Evolutionary conservation across 2,797 vertebrate genomes (phyloP), one percentile per base, ranked within the genome.

Genomic region (Psittacula derbiana): DNA sequence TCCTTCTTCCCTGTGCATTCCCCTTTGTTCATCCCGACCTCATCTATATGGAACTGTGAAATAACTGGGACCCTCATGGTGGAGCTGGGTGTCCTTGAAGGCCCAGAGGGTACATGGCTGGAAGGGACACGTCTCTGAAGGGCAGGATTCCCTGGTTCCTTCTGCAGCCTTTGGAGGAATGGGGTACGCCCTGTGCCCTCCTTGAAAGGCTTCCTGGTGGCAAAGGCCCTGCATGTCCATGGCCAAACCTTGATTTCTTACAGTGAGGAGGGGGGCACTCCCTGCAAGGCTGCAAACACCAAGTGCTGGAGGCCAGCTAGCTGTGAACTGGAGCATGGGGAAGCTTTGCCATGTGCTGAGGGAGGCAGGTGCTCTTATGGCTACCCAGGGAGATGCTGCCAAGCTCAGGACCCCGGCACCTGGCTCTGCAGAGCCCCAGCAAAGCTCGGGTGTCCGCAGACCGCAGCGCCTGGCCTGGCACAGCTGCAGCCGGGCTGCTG

Each of bases 401-500:
- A 43, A 81, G 41, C 75, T 65, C 46, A 36, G 79, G 84, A 93
- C 86, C 75, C 69, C 2, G 0, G 69, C 5, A 24, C 53, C 62
- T 1, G 15, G 75, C 41, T 58, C 76, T 80, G 60, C 44, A 64
- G 46, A 85, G 44, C 28, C 72, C 46, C 61, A 93, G 90, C 79
- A 84, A 69, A 85, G 38, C 72, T 28, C 6, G 0, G 0, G 44
- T 65, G 49, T 89, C 89, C 16, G 0, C 92, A 94, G 85, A 90
- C 85, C 16, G 0, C 85, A 88, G 69, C 0, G 16, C 50, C 86
- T 80, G 73, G 75, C 85, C 76, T 12, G 1, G 33, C 4, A 2
- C 75, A 87, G 79, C 81, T 80, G 93, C 93, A 89, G 58, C 87
- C 83, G 65, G 65, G 93, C 46, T 78, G 61, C 72, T 95, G 92